A percentile compares a stretch with the other conserved stretches of the same genome.
Conservation (phyloP, 2,888 invertebrate genomes). For the Hypsopygia costalis region DNA sequence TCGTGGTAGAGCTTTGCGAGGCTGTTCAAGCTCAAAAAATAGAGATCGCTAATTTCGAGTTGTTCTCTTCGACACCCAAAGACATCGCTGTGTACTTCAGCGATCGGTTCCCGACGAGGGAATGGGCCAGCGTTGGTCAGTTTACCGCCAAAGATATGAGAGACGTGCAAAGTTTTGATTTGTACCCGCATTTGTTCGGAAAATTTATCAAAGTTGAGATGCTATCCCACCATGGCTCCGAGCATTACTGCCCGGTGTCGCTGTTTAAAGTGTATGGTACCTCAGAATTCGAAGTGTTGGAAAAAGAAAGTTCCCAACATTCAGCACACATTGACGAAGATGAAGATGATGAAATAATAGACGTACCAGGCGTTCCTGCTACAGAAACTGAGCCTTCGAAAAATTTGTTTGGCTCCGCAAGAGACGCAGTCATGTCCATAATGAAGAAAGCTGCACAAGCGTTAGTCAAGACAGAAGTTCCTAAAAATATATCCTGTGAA, state of each 20-base stretch:
- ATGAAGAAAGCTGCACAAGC: conserved; percentile 95
- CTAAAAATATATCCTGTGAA: conserved; percentile 79
- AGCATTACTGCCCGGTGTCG: conserved; percentile 99
- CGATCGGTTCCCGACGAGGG: conserved; percentile 93
- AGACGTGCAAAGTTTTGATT: conserved; percentile 91
- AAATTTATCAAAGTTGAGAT: conserved; percentile 96
- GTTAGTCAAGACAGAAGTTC: conserved; percentile 86
- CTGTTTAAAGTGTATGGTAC: conserved; percentile 96
- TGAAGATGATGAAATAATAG: conserved; percentile 84
- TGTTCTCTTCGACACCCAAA: conserved; percentile 98
- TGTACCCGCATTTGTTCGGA: conserved; percentile 90
- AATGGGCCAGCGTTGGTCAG: conserved; percentile 94
- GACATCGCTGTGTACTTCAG: conserved; percentile 93
- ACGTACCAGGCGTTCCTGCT: conserved; percentile 71
- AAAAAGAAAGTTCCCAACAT: conserved; percentile 88
- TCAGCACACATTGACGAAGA: conserved; percentile 83
- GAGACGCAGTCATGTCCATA: conserved; percentile 94
- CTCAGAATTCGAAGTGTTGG: conserved; percentile 94
- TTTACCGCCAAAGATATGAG: conserved; percentile 93
- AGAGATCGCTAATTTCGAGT: conserved; percentile 97
- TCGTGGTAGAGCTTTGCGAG: conserved; percentile 98
- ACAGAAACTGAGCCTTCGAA: conserved; percentile 78
- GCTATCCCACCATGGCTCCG: conserved; percentile 95
- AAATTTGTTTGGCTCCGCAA: conserved; percentile 91
- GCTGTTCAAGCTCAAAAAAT: conserved; percentile 97